A percentile compares a stretch with the other conserved stretches of the same genome.
Conservation (phyloP, 2,888 invertebrate genomes). For the Troides oblongomaculatus region DNA sequence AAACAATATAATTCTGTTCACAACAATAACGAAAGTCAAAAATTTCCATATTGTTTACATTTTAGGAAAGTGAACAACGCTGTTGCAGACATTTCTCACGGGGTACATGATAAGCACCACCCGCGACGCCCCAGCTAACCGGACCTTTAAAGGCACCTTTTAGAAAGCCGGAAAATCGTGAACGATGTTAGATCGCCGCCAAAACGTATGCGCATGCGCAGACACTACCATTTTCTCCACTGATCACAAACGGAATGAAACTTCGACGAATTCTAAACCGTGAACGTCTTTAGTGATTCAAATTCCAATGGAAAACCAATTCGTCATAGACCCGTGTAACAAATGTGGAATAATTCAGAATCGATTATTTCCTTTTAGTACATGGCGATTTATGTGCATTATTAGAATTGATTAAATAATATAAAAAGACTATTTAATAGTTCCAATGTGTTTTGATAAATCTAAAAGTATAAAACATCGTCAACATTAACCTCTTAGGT, state of each 20-base stretch:
- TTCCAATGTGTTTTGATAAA: too few relatives aligned
- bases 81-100: slow-evolving; percentile 15
- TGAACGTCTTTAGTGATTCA: not conserved
- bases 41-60: slow-evolving; percentile 7
- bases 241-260: slow-evolving; percentile 23
- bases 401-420: too few relatives aligned
- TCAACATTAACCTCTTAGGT: too few relatives aligned
- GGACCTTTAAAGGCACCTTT: slow-evolving; percentile 51
- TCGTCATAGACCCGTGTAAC: slow-evolving; percentile 2
- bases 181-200: slow-evolving; percentile 57
- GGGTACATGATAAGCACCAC: slow-evolving; percentile 21
- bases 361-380: too few relatives aligned
- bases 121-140: slow-evolving; percentile 16
- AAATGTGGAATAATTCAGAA: not conserved
- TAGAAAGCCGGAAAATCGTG: slow-evolving; percentile 70
- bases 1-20: not conserved
- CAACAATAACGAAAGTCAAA: slow-evolving; percentile 8
- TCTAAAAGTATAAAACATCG: too few relatives aligned
- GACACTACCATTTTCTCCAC: slow-evolving; percentile 8
- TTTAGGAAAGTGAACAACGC: slow-evolving; percentile 19
- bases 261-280: not conserved
- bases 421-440: too few relatives aligned
- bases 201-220: slow-evolving; percentile 43
- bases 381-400: too few relatives aligned
- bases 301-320: slow-evolving; percentile 1